Conservation (phyloP, 2,888 invertebrate species). For the Gastracanthus pulcherrimus region DNA sequence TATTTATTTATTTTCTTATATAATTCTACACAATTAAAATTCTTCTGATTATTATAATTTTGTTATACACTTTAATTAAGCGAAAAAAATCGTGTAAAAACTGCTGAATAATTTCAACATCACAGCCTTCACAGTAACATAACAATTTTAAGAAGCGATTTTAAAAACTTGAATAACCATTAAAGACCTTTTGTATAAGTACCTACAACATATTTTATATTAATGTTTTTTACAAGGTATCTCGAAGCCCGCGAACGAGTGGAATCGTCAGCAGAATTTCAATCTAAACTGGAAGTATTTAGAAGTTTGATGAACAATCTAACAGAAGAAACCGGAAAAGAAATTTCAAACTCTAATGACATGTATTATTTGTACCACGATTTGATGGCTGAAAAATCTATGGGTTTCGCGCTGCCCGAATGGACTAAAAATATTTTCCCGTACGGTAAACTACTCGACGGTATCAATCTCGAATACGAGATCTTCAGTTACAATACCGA, state of each 20-base stretch:
- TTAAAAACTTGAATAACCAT: too few relatives aligned
- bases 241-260: conserved; percentile 58
- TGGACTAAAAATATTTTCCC: conserved; percentile 79
- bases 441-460: conserved; percentile 79
- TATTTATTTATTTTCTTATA: too few relatives aligned
- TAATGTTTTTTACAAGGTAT: conserved; percentile 64
- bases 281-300: conserved; percentile 49
- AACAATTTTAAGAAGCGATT: too few relatives aligned
- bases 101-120: too few relatives aligned
- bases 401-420: conserved; percentile 79
- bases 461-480: conserved; percentile 79
- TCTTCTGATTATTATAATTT: too few relatives aligned
- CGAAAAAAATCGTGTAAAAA: too few relatives aligned
- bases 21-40: too few relatives aligned
- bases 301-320: conserved; percentile 60
- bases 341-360: conserved; percentile 57
- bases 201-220: too few relatives aligned
- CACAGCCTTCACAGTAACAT: too few relatives aligned
- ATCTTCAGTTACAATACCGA: conserved; percentile 79
- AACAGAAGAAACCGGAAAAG: conserved; percentile 60
- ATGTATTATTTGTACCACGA: conserved; percentile 65
- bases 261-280: conserved; percentile 53
- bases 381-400: conserved; percentile 77
- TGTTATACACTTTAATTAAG: too few relatives aligned
- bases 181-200: too few relatives aligned